A percentile compares a stretch with the other conserved stretches of the same genome.
Conservation (phyloP, 2,888 invertebrate genomes). For the Parnassius orleans region DNA sequence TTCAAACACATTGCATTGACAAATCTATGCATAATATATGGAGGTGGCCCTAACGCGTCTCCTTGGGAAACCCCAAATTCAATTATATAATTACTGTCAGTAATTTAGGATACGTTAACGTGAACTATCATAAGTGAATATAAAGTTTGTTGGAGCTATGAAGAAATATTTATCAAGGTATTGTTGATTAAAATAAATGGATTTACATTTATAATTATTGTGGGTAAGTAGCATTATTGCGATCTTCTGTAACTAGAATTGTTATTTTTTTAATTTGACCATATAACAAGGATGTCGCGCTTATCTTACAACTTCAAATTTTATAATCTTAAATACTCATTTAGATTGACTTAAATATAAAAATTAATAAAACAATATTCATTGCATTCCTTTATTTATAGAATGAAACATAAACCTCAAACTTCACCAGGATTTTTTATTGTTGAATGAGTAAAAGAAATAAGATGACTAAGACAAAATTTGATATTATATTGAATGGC, state of each 20-base stretch:
- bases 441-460: no score
- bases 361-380: no score
- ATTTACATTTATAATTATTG: background rate
- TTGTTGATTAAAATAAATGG: background rate
- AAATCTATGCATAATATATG: background rate
- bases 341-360: no score
- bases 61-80: constrained; percentile 1
- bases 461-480: no score
- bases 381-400: background rate
- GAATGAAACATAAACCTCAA: no score
- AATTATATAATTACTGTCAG: background rate
- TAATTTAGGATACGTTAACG: no score
- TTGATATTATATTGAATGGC: no score
- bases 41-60: background rate
- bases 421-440: no score
- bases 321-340: no score
- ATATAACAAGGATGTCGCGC: no score
- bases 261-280: no score
- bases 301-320: no score
- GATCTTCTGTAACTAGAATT: background rate
- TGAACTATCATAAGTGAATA: background rate
- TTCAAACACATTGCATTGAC: background rate
- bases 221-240: constrained; percentile 6
- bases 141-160: background rate
- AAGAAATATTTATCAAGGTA: background rate